Percentiles rank a stretch among this genome's conserved stretches.
phyloP scores from a whole-genome alignment of 2,797 vertebrate genomes.

The Schizopygopsis malacanthus region DNA sequence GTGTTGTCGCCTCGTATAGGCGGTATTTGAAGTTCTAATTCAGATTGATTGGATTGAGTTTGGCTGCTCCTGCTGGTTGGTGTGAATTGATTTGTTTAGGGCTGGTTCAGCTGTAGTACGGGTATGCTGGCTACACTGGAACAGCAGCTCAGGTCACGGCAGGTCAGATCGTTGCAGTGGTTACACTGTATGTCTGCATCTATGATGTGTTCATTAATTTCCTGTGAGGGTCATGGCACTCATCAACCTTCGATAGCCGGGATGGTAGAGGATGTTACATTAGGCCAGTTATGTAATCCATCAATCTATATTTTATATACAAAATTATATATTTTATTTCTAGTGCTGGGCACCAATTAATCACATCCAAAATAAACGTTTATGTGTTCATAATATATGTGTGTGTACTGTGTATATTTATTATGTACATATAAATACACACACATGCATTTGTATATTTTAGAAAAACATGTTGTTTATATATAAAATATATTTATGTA shows the following conservation, averaged over 20 bases:
- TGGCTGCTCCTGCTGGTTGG: slow-evolving; percentile 18
- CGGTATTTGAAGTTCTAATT: slow-evolving; percentile 2
- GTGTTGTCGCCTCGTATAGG: background rate
- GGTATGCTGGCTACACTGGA: background rate
- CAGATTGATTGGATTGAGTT: slow-evolving; percentile 7
- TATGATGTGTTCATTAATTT: slow-evolving; percentile 9
- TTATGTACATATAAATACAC: too few species aligned
- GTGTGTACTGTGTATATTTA: too few species aligned
- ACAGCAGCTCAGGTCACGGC: background rate
- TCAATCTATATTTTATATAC: background rate
- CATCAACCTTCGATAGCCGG: background rate
- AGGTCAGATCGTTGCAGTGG: slow-evolving; percentile 8
- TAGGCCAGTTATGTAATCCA: background rate
- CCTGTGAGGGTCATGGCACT: background rate
- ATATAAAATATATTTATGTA: too few species aligned
- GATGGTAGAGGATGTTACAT: background rate
- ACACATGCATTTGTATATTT: too few species aligned
- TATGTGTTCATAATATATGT: too few species aligned
- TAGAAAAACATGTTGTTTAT: too few species aligned
- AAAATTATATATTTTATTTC: background rate
- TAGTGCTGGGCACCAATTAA: too few species aligned
- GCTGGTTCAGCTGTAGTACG: background rate
- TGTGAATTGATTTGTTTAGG: slow-evolving; percentile 40
- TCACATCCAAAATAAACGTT: too few species aligned
- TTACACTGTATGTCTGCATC: background rate